Conservation (phyloP, 2,888 invertebrate species). For the Masnerella sp. region DNA sequence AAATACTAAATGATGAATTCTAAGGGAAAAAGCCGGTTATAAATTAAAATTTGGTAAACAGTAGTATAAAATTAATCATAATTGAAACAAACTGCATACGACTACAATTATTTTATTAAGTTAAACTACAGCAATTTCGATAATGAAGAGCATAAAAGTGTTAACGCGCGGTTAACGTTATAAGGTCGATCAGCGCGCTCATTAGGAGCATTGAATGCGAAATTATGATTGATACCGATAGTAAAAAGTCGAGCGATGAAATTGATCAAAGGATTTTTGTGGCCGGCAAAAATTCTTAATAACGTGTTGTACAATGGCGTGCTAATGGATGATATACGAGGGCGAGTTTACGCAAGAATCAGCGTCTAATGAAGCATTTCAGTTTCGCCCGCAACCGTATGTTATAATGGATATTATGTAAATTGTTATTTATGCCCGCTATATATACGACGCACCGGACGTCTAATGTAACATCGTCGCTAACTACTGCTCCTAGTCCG, state of each 20-base stretch:
- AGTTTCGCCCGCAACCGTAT: conserved; percentile 50
- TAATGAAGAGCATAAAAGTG: conserved; percentile 6
- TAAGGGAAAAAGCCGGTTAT: too few relatives aligned
- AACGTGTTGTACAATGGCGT: conserved; percentile 55
- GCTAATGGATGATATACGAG: conserved; percentile 60
- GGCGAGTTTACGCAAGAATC: conserved; percentile 58
- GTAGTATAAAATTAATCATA: too few relatives aligned
- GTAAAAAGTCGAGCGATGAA: conserved; percentile 35
- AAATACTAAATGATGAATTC: too few relatives aligned
- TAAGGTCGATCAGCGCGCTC: conserved; percentile 10
- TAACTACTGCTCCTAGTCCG: conserved; percentile 55
- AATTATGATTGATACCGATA: conserved; percentile 45
- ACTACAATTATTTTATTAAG: too few relatives aligned
- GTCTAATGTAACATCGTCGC: conserved; percentile 57
- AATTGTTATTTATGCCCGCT: conserved; percentile 60
- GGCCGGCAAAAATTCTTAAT: conserved; percentile 41
- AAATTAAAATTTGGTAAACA: too few relatives aligned
- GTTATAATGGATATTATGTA: conserved; percentile 60
- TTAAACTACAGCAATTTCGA: neutral
- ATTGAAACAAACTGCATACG: too few relatives aligned
- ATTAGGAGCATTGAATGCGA: conserved; percentile 32
- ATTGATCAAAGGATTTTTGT: conserved; percentile 48
- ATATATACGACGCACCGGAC: conserved; percentile 48
- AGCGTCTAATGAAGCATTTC: conserved; percentile 61
- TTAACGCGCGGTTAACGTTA: neutral